These are phyloP conservation scores for Neodiprion fabricii DNA, from an alignment of 1,140 invertebrate genomes.

Conservation along the genomic window DNA sequence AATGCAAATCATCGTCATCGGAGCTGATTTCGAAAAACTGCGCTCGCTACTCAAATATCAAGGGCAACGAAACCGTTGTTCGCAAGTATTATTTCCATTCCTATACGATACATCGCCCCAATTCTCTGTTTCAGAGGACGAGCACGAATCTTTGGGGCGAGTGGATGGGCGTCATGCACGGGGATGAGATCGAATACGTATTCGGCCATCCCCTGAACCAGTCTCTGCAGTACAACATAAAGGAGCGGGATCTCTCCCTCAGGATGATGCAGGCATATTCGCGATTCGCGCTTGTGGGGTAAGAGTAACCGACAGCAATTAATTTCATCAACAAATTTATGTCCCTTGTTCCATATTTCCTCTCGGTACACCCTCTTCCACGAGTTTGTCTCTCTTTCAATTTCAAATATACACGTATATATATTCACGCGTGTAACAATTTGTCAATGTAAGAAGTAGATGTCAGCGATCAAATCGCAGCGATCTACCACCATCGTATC, in stretches of 20 bases:
- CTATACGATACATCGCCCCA: too few relatives aligned
- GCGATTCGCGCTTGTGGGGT: constrained; percentile 88
- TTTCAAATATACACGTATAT: not conserved
- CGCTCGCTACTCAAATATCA: too few relatives aligned
- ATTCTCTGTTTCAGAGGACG: constrained; percentile 78
- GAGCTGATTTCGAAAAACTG: too few relatives aligned
- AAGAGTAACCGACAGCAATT: constrained; percentile 45
- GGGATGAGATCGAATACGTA: constrained; percentile 95
- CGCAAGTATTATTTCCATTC: too few relatives aligned
- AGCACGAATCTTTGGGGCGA: constrained; percentile 90
- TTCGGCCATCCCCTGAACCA: constrained; percentile 91
- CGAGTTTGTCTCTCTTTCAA: not conserved
- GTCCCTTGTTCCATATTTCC: constrained; percentile 10
- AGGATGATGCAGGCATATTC: constrained; percentile 88
- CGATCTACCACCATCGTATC: too few relatives aligned
- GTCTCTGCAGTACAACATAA: constrained; percentile 79
- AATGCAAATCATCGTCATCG: too few relatives aligned
- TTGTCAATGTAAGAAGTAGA: too few relatives aligned
- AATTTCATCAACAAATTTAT: not conserved
- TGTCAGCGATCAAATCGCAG: not conserved
- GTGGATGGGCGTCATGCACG: constrained; percentile 98
- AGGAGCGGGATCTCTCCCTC: constrained; percentile 82
- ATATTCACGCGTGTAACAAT: not conserved
- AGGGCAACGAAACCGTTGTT: too few relatives aligned
- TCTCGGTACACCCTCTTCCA: not conserved